These are phyloP conservation scores for Phalloptychus januarius DNA, from an alignment of 2,797 vertebrate genomes.

Conservation along the genomic window DNA sequence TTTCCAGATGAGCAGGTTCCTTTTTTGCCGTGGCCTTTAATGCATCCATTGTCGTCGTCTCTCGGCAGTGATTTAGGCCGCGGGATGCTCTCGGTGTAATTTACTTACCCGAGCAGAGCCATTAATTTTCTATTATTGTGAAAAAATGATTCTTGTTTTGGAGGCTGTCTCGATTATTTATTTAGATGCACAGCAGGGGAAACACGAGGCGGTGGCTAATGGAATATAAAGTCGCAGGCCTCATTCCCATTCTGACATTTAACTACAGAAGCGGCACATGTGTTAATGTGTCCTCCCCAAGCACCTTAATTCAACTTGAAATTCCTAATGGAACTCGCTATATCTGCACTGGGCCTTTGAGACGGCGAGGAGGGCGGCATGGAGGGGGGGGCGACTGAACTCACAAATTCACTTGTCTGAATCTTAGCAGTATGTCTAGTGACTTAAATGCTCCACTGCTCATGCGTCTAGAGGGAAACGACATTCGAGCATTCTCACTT, in stretches of 20 bases:
- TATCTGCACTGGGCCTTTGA: constrained; percentile 69
- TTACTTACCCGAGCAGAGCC: constrained; percentile 79
- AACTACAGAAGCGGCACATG: constrained; percentile 80
- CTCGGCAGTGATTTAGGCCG: constrained; percentile 60
- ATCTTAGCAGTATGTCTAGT: constrained; percentile 71
- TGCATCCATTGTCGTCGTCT: constrained; percentile 75
- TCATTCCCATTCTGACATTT: constrained; percentile 84
- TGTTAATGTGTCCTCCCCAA: constrained; percentile 82
- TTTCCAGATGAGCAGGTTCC: constrained; percentile 78
- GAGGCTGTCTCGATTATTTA: constrained; percentile 86
- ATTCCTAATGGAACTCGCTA: constrained; percentile 82
- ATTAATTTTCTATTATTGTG: constrained; percentile 86
- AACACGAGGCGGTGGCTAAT: constrained; percentile 81
- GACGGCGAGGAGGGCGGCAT: constrained; percentile 40
- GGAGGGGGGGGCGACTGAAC: constrained; percentile 66
- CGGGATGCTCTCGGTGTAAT: constrained; percentile 77
- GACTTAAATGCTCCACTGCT: constrained; percentile 77
- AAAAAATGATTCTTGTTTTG: constrained; percentile 85
- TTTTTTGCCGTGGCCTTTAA: constrained; percentile 69
- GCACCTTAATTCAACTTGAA: constrained; percentile 80
- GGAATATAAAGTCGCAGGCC: constrained; percentile 84
- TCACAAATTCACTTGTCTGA: constrained; percentile 82
- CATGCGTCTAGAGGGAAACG: constrained; percentile 74
- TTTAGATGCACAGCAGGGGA: constrained; percentile 83
- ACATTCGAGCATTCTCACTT: constrained; percentile 53